Evolutionary conservation across 2,888 invertebrate species (phyloP), one percentile per base, ranked within the genome.

Genomic region (Oscheius myriophilus): DNA sequence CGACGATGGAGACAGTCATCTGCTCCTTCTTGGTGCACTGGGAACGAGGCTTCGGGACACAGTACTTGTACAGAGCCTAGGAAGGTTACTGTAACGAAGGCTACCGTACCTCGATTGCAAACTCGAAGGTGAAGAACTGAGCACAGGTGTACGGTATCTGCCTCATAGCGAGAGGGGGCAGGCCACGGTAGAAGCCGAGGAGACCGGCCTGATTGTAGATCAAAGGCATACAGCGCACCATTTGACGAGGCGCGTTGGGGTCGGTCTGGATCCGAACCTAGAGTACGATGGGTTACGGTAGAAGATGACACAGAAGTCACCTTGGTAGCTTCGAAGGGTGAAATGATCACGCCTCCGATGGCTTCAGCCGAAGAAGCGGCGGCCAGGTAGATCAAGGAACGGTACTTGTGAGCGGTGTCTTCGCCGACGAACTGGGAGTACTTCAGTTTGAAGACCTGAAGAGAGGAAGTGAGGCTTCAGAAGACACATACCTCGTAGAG

Each of bases 101-200:
- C 9, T 33, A 33, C 33, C 3, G 33, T 33, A 33, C 33, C 87
- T 96, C 96, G 45, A 96, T 90, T 16, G 96, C 96, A 87, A 93
- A 91, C 89, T 96, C 96, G 88, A 96, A 96, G 90, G 95, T 95
- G 78, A 95, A 93, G 88, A 96, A 97, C 90, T 96, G 96, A 95
- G 96, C 96, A 96, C 96, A 96, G 79, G 96, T 96, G 91, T 96
- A 96, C 0, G 96, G 96, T 87, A 96, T 96, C 90, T 96, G 96
- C 82, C 96, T 89, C 88, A 93, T 92, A 96, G 96, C 96, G 72
- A 96, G 90, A 43, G 96, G 96, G 45, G 93, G 93, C 72, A 96
- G 89, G 64, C 95, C 93, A 95, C 93, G 88, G 54, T 33, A 54
- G 54, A 54, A 54, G 12, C 54, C 54, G 2, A n/a, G 2, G 14